Percentiles rank a stretch among this genome's conserved stretches.
These are phyloP conservation scores for Fulica atra DNA, from an alignment of 2,113 vertebrate genomes.

Conservation along the genomic window DNA sequence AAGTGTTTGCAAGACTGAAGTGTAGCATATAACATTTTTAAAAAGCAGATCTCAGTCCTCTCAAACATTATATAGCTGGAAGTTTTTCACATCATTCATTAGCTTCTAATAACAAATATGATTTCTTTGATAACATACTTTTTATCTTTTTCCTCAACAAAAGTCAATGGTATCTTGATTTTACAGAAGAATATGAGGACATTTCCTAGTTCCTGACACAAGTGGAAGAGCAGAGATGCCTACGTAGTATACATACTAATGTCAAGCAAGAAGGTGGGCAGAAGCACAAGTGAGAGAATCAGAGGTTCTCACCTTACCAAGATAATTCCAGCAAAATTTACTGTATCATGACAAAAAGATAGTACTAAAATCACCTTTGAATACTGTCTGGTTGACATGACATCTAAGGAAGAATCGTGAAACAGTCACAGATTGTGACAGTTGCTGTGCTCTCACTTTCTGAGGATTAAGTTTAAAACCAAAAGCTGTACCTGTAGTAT, in stretches of 20 bases:
- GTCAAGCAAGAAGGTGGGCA: neutral
- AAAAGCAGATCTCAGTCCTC: neutral
- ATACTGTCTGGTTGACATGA: neutral
- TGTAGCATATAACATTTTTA: neutral
- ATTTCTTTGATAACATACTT: neutral
- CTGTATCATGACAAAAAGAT: neutral
- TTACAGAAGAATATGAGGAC: neutral
- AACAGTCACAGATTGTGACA: neutral
- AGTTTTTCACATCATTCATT: neutral
- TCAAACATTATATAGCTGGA: neutral
- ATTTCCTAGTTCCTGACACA: neutral
- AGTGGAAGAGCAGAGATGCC: neutral
- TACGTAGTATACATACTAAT: neutral
- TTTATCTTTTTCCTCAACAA: neutral
- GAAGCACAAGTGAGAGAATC: neutral
- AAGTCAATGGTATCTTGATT: neutral
- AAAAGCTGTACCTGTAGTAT: neutral
- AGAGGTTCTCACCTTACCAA: neutral
- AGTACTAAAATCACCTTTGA: neutral
- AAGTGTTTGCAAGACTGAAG: neutral
- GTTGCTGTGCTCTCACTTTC: neutral
- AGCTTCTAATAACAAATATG: neutral
- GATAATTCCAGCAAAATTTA: neutral
- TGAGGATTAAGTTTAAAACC: neutral
- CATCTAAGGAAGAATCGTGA: neutral